Conservation (phyloP, 2,888 invertebrate genomes). For the Spialia ferax region DNA sequence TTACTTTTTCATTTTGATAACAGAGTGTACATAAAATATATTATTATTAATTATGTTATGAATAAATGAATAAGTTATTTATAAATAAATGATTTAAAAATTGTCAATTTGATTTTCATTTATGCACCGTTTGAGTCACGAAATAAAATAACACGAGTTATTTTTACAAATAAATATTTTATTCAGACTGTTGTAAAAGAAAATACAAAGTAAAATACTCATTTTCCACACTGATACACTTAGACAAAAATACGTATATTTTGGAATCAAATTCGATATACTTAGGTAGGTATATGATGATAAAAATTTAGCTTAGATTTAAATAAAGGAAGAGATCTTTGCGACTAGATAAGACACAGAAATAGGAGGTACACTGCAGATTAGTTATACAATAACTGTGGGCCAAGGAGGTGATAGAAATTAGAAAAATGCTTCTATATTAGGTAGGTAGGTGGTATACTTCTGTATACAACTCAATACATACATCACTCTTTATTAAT, state of each 20-base stretch:
- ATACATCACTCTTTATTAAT: slow-evolving; percentile 20
- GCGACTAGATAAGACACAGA: slow-evolving; percentile 53
- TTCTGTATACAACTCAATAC: slow-evolving; percentile 22
- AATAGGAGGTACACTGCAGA: slow-evolving; percentile 48
- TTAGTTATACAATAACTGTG: slow-evolving; percentile 52
- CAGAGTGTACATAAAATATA: slow-evolving; percentile 51
- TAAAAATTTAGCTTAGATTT: slow-evolving; percentile 54
- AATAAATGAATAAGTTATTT: slow-evolving; percentile 54
- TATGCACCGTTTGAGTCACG: slow-evolving; percentile 22
- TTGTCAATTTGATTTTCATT: slow-evolving; percentile 66
- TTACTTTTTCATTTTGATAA: slow-evolving; percentile 44
- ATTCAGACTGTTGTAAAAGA: slow-evolving; percentile 82
- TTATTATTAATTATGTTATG: slow-evolving; percentile 57
- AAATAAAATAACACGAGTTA: slow-evolving; percentile 55
- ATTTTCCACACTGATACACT: slow-evolving; percentile 72
- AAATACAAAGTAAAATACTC: slow-evolving; percentile 79
- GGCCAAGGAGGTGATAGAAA: slow-evolving; percentile 43
- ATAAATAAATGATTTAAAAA: slow-evolving; percentile 54
- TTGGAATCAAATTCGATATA: slow-evolving; percentile 79
- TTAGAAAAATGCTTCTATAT: slow-evolving; percentile 11
- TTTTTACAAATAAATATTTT: slow-evolving; percentile 79
- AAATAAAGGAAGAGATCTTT: slow-evolving; percentile 59
- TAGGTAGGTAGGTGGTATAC: slow-evolving; percentile 8
- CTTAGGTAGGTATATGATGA: slow-evolving; percentile 52
- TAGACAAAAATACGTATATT: slow-evolving; percentile 82